Base-by-base conservation (phyloP, 2,888 invertebrate genomes). In the Catonia carolina region DNA sequence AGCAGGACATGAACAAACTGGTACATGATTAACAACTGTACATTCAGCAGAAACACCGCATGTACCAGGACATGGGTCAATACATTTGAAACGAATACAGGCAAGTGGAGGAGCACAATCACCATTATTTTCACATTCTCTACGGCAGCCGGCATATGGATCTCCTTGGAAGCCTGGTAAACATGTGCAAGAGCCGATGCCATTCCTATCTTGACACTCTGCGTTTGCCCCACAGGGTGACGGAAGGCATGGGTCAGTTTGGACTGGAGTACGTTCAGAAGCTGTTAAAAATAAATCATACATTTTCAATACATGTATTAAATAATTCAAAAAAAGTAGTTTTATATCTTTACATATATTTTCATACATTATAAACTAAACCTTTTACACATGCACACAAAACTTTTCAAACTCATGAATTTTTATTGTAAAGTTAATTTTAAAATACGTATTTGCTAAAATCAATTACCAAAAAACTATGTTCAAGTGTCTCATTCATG, bases 141-240 rank as follows among this genome's bases (percentile, higher is more conserved):
- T 75, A 56, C 81, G 79, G 67, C 88, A 87, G 55, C 80, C 69
- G 66, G 85, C 85, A 66, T 90, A 90, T 1, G 92, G 88, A 73
- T 91, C 87, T 31, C 91, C 91, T 65, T 86, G 83, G 65, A 82
- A 87, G 20, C 87, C 88, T 54, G 82, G 78, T 5, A 83, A 82
- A 68, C 91, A 92, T 23, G 81, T 80, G 68, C 92, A 93, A 35
- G 91, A 89, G n/a, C 87, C 89, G 0, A 90, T 88, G 10, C 86
- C 85, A 66, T 89, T 88, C 62, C 82, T 78, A 72, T 89, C 89
- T 6, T 88, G 80, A 66, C 88, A 91, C 72, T 89, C 86, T 2
- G 90, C 87, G 66, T 89, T 87, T 4, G 85, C 85, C 36, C 92
- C 92, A 69, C 92, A 92, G 1, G 90, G 90, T 56, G 88, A 86